Evolutionary conservation across 2,113 vertebrate species (phyloP), one percentile per base, ranked within the genome.

Genomic region (Morphnarchus princeps): DNA sequence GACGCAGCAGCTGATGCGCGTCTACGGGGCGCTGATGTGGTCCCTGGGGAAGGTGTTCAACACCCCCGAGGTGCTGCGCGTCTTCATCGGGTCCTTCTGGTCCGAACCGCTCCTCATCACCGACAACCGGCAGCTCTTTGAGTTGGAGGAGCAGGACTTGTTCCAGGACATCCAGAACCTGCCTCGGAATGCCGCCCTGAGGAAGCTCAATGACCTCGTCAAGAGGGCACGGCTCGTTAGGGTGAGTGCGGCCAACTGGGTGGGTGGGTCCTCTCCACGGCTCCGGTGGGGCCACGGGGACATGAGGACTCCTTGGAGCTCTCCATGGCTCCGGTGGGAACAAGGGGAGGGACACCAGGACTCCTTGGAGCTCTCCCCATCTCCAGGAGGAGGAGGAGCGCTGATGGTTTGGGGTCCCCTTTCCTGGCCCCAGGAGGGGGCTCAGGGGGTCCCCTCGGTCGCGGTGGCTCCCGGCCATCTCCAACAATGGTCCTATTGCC

Each of bases 11-110:
- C 98, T 99, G 93, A 99, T 99, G 99, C 96, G 99, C 3, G 99
- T 99, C 45, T 99, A 99, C 21, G 99, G 99, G 2, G 99, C 99
- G 3, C 98, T 99, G 89, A 99, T 99, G 99, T 99, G 99, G 99
- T 99, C 99, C 10, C 97, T 99, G 95, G 99, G 99, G 38, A 99
- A 99, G 93, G 99, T 99, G 81, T 99, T 99, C 89, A 98, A 98
- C 90, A 99, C 99, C 8, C 99, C 99, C 4, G 99, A 99, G 97
- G 99, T 99, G 38, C 98, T 99, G 91, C 98, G 99, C 0, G 99
- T 99, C 96, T 99, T 99, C 97, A 99, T 99, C 2, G 99, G 99
- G 16, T 99, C 99, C 93, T 99, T 99, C 98, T 99, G 99, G 99
- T 97, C 99, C 8, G 98, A 99, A 94, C 99, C 99, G 0, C 98